These are phyloP conservation scores for Odontamblyopus rebecca DNA, from an alignment of 2,797 vertebrate species.

Conservation along the genomic window DNA sequence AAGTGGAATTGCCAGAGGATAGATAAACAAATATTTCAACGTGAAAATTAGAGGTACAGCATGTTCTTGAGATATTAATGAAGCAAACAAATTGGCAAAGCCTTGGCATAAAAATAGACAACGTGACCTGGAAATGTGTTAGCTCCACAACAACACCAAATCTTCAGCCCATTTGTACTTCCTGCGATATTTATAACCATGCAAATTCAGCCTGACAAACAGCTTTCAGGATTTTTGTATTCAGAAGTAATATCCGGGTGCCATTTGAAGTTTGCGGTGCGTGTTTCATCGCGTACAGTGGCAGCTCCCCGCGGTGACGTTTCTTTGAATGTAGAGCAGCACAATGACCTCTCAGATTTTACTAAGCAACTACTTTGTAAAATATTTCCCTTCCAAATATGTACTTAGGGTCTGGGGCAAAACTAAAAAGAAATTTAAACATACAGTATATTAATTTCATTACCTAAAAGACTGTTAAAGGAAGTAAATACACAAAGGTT, in stretches of 20 bases:
- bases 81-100: constrained; percentile 17
- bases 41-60: constrained; percentile 17
- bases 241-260: constrained; percentile 27
- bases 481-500: background rate
- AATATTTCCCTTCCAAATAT: constrained; percentile 6
- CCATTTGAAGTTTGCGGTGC: constrained; percentile 41
- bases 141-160: constrained; percentile 2
- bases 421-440: background rate
- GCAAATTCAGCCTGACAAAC: background rate
- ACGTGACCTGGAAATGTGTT: constrained; percentile 31
- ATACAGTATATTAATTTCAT: background rate
- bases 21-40: constrained; percentile 3
- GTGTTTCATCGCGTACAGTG: constrained; percentile 45
- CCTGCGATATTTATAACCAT: constrained; percentile 19
- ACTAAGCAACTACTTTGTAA: constrained; percentile 36
- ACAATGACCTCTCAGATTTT: constrained; percentile 48
- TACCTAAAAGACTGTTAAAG: background rate
- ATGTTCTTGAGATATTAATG: constrained; percentile 17
- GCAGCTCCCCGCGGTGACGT: constrained; percentile 39
- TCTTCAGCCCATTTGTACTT: background rate
- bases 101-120: constrained; percentile 21
- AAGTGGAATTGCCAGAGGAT: constrained; percentile 6
- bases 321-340: constrained; percentile 28
- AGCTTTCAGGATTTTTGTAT: constrained; percentile 26
- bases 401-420: background rate